Evolutionary conservation across 1,140 invertebrate species (phyloP).

Genomic region (Lucilia sericata): DNA sequence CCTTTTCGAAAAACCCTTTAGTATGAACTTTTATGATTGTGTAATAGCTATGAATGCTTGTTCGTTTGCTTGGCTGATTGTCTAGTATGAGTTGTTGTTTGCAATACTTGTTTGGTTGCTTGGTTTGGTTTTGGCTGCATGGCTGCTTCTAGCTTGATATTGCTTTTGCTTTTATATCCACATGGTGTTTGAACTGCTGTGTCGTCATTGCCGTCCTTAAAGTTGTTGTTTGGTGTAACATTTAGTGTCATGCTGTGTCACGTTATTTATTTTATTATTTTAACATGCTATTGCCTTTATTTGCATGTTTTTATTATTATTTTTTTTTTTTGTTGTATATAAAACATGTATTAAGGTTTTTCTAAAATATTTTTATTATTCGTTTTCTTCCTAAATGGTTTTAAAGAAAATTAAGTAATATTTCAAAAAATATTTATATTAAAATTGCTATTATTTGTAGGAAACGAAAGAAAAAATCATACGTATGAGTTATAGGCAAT

Average conservation of each 20-base stretch:
- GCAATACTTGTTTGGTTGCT: constrained; percentile 47
- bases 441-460: too few relatives aligned
- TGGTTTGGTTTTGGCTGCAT: constrained; percentile 34
- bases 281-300: constrained; percentile 52
- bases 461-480: too few relatives aligned
- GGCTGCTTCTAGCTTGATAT: constrained; percentile 29
- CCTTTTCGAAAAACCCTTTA: too few relatives aligned
- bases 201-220: background rate
- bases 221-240: constrained; percentile 26
- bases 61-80: background rate
- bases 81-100: background rate
- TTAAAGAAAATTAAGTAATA: too few relatives aligned
- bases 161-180: constrained; percentile 44
- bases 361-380: too few relatives aligned
- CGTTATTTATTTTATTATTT: constrained; percentile 58
- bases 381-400: too few relatives aligned
- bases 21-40: background rate
- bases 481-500: too few relatives aligned
- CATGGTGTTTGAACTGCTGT: constrained; percentile 8
- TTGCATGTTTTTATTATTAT: constrained; percentile 16
- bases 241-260: constrained; percentile 56
- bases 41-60: background rate
- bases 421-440: too few relatives aligned
- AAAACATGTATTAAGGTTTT: too few relatives aligned
- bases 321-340: too few relatives aligned